These are phyloP conservation scores for Anser brachyrhynchus DNA, from an alignment of 2,113 vertebrate genomes.

Conservation along the genomic window DNA sequence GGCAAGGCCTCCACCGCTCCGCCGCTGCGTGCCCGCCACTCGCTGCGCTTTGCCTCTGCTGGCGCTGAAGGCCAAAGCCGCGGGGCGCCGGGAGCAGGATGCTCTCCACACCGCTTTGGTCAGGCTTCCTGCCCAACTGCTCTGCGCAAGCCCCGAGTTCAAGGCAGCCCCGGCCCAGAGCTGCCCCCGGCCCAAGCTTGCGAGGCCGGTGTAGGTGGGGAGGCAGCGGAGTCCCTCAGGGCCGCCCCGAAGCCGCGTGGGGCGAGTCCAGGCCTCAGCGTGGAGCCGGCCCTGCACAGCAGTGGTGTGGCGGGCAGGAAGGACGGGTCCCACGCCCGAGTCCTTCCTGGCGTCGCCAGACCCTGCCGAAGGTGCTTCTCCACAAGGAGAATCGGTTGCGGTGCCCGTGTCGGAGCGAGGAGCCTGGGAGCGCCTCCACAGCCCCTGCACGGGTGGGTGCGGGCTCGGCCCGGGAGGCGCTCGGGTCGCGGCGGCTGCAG, in stretches of 20 bases:
- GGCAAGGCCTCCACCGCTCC: not conserved
- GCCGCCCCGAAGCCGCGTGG: no score
- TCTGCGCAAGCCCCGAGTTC: not conserved
- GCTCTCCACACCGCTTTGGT: fast-evolving
- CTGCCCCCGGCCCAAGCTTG: fast-evolving
- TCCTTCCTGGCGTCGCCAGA: not conserved
- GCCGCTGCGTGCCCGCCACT: fast-evolving
- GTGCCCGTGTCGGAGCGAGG: fast-evolving
- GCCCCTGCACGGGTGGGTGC: not conserved
- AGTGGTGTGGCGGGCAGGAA: fast-evolving
- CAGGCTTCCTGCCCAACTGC: not conserved
- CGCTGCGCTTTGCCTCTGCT: fast-evolving
- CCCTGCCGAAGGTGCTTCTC: not conserved
- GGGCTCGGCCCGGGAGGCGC: fast-evolving
- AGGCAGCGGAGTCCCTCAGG: not conserved
- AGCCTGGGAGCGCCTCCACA: not conserved
- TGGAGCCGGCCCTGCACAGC: not conserved
- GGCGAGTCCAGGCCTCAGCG: not conserved
- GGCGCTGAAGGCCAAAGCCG: not conserved
- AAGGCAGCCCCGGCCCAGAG: not conserved
- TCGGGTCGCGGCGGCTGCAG: fast-evolving
- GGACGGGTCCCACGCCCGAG: not conserved
- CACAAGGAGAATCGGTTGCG: fast-evolving
- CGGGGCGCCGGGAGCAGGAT: not conserved
- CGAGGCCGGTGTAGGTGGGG: not conserved